These are phyloP conservation scores for Myzus persicae DNA, from an alignment of 1,140 invertebrate species.

Conservation along the genomic window DNA sequence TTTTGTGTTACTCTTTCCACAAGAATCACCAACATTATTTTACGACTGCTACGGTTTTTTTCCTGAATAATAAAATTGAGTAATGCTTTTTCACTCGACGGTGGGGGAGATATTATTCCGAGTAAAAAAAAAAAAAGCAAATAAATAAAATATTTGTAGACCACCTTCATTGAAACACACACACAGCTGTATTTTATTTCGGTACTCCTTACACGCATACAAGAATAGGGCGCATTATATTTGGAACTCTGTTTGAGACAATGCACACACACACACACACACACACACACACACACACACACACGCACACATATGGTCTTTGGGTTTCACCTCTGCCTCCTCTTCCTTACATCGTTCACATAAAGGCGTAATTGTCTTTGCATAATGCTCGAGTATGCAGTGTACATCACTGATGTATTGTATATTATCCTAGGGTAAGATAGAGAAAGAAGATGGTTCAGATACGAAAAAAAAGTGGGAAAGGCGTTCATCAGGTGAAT, in stretches of 20 bases:
- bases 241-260: conserved; percentile 37
- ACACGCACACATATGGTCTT: not conserved
- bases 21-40: not conserved
- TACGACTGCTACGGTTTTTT: not conserved
- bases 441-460: not conserved
- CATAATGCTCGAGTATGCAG: conserved; percentile 19
- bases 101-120: not conserved
- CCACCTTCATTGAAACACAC: conserved; percentile 34
- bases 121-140: conserved; percentile 32
- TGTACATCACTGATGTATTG: conserved; percentile 1
- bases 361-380: conserved; percentile 50
- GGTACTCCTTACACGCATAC: not conserved
- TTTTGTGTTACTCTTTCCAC: not conserved
- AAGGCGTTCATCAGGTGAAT: conserved; percentile 46
- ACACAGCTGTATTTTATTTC: conserved; percentile 26
- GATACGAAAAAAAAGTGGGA: conserved; percentile 28
- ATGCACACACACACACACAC: not conserved
- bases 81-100: not conserved
- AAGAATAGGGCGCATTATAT: conserved; percentile 38
- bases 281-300: not conserved
- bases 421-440: conserved; percentile 39
- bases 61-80: not conserved
- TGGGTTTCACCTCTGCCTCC: conserved; percentile 3
- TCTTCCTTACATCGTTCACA: conserved; percentile 4
- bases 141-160: conserved; percentile 44